Evolutionary conservation across 2,113 vertebrate species (phyloP), one percentile per base, ranked within the genome.

Genomic region (Hemichromis elongatus): DNA sequence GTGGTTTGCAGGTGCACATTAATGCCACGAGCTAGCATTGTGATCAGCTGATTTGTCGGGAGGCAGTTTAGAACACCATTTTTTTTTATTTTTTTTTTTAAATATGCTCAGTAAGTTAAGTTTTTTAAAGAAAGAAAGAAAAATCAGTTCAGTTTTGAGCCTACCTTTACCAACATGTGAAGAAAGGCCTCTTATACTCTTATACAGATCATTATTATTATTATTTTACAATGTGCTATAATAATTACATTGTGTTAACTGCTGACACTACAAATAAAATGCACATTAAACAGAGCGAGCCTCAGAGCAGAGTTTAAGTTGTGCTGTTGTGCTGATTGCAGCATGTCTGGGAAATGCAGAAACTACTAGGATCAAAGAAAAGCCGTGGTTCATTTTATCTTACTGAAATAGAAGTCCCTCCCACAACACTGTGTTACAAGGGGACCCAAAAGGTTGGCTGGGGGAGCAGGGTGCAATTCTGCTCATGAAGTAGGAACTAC

Each of bases 351-450:
- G 28, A 88, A 92, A 90, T 63, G 89, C 82, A 90, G 88, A 90
- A 37, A 90, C 70, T 53, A 54, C 57, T 0, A 66, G 78, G 85
- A 93, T 94, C 92, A 93, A 93, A 92, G 88, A 90, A 81, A 82
- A 35, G 14, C 54, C 42, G n/a, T 55, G 79, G 80, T 88, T 90
- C 81, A 90, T 89, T 88, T 93, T 85, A 86, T 88, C 73, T 70
- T 14, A 33, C 73, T 70, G 42, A 91, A 91, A 92, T 79, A 50
- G 45, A 89, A 73, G 86, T 83, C 88, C 85, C 87, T 85, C 84
- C 83, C 87, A 79, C 45, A 61, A 73, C 19, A 33, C 28, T 33
- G 50, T 73, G 28, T 77, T 83, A 83, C 57, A 86, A 79, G 54
- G 8, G 28, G 59, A 86, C 83, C 87, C 85, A 82, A 85, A 61